A percentile compares a stretch with the other conserved stretches of the same genome.
Conservation (phyloP, 2,113 vertebrate genomes). For the Phylloscopus whistleri region DNA sequence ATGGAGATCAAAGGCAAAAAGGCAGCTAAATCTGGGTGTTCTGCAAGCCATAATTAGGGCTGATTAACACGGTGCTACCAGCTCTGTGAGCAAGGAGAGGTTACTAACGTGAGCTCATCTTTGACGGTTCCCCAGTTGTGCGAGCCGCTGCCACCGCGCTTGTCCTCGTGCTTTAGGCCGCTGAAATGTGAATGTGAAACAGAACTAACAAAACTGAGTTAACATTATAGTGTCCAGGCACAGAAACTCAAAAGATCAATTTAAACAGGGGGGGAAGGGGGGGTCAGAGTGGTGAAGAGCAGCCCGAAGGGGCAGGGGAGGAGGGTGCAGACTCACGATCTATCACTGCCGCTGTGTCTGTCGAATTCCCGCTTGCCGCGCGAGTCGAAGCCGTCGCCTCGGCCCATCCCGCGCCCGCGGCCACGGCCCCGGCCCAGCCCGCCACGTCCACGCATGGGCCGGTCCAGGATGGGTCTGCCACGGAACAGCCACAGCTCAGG, state of each 20-base stretch:
- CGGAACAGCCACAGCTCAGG: background rate
- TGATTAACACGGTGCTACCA: background rate
- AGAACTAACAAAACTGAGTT: conserved; percentile 90
- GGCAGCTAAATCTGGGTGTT: background rate
- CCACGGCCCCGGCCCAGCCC: conserved; percentile 87
- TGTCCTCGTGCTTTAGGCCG: conserved; percentile 95
- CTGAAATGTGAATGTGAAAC: conserved; percentile 89
- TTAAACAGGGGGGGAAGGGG: accelerated
- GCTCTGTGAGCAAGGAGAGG: background rate
- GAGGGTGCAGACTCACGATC: conserved; percentile 86
- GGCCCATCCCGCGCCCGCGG: conserved; percentile 90
- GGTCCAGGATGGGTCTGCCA: conserved; percentile 83
- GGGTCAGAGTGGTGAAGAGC: background rate
- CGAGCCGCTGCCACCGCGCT: conserved; percentile 94
- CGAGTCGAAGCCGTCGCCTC: conserved; percentile 93
- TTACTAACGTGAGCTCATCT: conserved; percentile 92
- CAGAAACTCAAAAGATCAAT: conserved; percentile 50
- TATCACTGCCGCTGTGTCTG: conserved; percentile 95
- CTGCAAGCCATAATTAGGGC: background rate
- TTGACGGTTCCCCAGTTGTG: conserved; percentile 99
- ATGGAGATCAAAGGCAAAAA: background rate
- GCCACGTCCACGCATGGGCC: conserved; percentile 90
- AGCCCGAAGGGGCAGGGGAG: background rate
- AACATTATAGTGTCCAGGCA: conserved; percentile 76
- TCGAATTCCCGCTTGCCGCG: conserved; percentile 98